phyloP scores from a whole-genome alignment of 2,113 vertebrate genomes.

The Bolborhynchus lineola region DNA sequence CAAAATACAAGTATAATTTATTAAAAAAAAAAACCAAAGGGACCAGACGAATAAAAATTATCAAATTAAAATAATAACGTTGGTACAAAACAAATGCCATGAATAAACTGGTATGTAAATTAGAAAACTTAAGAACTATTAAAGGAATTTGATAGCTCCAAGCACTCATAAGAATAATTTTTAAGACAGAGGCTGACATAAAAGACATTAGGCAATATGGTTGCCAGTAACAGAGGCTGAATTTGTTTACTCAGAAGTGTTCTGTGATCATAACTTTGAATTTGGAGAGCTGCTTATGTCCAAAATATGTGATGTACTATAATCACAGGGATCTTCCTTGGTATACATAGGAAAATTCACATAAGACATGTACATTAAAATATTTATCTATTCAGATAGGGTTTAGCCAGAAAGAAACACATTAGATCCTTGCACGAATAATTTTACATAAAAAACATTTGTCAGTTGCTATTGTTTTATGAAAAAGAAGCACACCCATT shows the following conservation, averaged over 20 bases:
- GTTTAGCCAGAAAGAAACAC: not conserved
- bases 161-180: slow-evolving; percentile 15
- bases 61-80: not conserved
- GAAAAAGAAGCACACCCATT: not conserved
- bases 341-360: not conserved
- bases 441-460: not conserved
- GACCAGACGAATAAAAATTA: slow-evolving; percentile 3
- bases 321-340: not conserved
- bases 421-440: not conserved
- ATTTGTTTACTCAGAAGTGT: slow-evolving; percentile 23
- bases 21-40: not conserved
- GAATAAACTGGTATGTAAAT: slow-evolving; percentile 17
- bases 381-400: not conserved
- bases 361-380: not conserved
- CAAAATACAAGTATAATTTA: not conserved
- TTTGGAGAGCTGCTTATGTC: not conserved
- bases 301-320: not conserved
- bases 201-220: not conserved
- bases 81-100: not conserved
- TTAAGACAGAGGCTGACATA: slow-evolving; percentile 35
- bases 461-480: not conserved
- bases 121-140: slow-evolving; percentile 33
- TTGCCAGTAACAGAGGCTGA: slow-evolving; percentile 25
- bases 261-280: slow-evolving; percentile 31
- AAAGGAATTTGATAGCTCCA: slow-evolving; percentile 16